Conservation (phyloP, 2,888 invertebrate species). For the Hesperia comma region DNA sequence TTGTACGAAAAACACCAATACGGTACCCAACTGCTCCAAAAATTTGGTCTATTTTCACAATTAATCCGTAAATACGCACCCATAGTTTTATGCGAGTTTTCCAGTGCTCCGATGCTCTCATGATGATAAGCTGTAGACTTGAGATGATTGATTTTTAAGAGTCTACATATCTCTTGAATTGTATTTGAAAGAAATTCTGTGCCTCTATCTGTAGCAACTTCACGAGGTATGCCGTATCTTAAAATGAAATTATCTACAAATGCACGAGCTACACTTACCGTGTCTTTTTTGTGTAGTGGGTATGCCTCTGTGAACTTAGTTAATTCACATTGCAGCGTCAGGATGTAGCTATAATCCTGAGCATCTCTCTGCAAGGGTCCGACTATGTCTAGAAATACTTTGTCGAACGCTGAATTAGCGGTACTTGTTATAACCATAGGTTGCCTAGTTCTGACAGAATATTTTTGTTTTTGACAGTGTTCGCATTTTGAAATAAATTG, state of each 20-base stretch:
- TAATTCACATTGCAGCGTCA: constrained; percentile 44
- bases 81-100: constrained; percentile 30
- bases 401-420: constrained; percentile 39
- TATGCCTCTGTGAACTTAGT: constrained; percentile 40
- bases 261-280: constrained; percentile 30
- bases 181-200: constrained; percentile 33
- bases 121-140: constrained; percentile 36
- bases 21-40: constrained; percentile 28
- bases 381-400: constrained; percentile 34
- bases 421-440: constrained; percentile 39
- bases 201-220: constrained; percentile 37
- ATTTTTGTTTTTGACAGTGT: constrained; percentile 40
- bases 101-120: constrained; percentile 32
- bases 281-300: constrained; percentile 23
- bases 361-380: constrained; percentile 40
- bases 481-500: constrained; percentile 38
- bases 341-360: constrained; percentile 31
- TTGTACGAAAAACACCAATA: constrained; percentile 37
- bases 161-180: constrained; percentile 29
- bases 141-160: constrained; percentile 30
- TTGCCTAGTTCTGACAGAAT: constrained; percentile 27
- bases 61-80: constrained; percentile 28
- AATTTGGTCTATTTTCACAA: constrained; percentile 1
- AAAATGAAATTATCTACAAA: constrained; percentile 40
- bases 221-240: constrained; percentile 35